A percentile compares a stretch with the other conserved stretches of the same genome.
phyloP scores from a whole-genome alignment of 2,888 invertebrate genomes.

The Agonopterix arenella region DNA sequence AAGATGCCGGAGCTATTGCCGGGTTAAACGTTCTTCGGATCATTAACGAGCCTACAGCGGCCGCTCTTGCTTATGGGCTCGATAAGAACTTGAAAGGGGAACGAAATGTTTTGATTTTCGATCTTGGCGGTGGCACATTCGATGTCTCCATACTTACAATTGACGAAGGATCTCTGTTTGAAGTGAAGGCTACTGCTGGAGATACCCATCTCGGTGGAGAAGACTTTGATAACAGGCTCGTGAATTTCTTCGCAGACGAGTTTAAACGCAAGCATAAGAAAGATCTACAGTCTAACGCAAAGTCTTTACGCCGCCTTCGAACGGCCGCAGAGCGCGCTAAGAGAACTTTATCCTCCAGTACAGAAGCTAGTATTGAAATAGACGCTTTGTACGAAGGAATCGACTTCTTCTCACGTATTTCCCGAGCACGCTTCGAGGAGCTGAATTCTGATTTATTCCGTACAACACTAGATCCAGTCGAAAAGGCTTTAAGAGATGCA shows the following conservation, averaged over 20 bases:
- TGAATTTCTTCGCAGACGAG: conserved; percentile 81
- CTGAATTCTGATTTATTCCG: conserved; percentile 84
- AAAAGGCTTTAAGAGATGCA: conserved; percentile 85
- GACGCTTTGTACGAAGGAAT: conserved; percentile 85
- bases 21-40: conserved; percentile 88
- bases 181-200: conserved; percentile 89
- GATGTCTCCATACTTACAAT: conserved; percentile 90
- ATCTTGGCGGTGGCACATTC: conserved; percentile 82
- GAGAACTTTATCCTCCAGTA: conserved; percentile 84
- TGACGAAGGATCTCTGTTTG: conserved; percentile 85
- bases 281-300: conserved; percentile 79
- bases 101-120: conserved; percentile 79
- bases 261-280: conserved; percentile 84
- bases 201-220: conserved; percentile 92
- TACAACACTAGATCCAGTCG: conserved; percentile 84
- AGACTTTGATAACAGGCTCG: conserved; percentile 80
- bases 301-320: conserved; percentile 81
- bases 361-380: conserved; percentile 85
- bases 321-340: conserved; percentile 88
- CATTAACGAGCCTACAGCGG: conserved; percentile 89
- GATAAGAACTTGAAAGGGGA: conserved; percentile 80
- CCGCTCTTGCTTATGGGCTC: conserved; percentile 83
- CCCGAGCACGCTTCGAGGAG: conserved; percentile 86
- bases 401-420: conserved; percentile 81
- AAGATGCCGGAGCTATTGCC: conserved; percentile 86